A percentile compares a stretch with the other conserved stretches of the same genome.
Evolutionary conservation across 1,140 invertebrate genomes (phyloP).

Genomic region (Zaprionus nigranus): DNA sequence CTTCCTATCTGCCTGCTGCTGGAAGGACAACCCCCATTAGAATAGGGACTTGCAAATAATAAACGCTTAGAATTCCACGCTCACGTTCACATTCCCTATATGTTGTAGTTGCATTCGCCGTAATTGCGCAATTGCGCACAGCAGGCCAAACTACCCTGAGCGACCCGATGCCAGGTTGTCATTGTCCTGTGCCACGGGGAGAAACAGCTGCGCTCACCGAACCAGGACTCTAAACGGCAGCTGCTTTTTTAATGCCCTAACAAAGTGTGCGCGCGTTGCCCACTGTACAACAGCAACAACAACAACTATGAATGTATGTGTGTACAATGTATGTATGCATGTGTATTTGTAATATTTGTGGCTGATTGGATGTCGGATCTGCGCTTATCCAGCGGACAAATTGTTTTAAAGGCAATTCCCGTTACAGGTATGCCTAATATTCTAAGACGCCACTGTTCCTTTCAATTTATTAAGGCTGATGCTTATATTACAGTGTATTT

Average conservation of each 20-base stretch:
- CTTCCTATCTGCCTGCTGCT: constrained; percentile 22
- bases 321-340: constrained; percentile 24
- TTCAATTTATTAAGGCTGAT: neutral
- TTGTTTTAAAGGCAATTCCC: constrained; percentile 65
- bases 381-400: constrained; percentile 67
- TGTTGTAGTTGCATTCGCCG: constrained; percentile 33
- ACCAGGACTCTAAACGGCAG: constrained; percentile 62
- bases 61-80: constrained; percentile 55
- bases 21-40: constrained; percentile 69
- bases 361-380: constrained; percentile 16
- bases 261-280: constrained; percentile 52
- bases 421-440: constrained; percentile 32
- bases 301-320: neutral
- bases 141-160: constrained; percentile 58
- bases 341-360: constrained; percentile 10
- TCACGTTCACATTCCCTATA: constrained; percentile 18
- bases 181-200: constrained; percentile 70
- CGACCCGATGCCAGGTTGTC: constrained; percentile 1
- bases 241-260: constrained; percentile 68
- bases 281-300: constrained; percentile 30
- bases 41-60: constrained; percentile 52
- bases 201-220: constrained; percentile 67
- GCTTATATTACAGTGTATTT: too few relatives aligned
- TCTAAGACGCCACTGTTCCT: constrained; percentile 17
- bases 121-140: constrained; percentile 77